phyloP scores from a whole-genome alignment of 2,888 invertebrate genomes.

The Agrotis ipsilon region DNA sequence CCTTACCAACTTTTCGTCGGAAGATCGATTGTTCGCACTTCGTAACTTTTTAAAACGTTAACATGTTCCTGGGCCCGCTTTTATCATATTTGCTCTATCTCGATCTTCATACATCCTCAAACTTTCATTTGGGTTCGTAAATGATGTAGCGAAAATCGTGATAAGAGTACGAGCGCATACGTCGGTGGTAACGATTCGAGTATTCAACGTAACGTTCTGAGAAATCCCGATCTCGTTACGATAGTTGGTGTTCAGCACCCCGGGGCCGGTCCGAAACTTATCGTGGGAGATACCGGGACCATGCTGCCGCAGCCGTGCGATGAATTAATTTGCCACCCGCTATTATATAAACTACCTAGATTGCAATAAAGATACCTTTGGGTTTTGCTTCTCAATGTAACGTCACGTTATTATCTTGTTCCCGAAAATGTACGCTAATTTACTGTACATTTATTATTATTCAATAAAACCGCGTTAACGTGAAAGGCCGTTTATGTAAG shows the following conservation, averaged over 20 bases:
- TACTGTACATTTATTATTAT: slow-evolving; percentile 77
- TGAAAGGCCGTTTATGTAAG: slow-evolving; percentile 47
- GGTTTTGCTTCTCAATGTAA: slow-evolving; percentile 72
- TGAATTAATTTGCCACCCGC: slow-evolving; percentile 87
- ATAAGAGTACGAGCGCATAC: slow-evolving; percentile 77
- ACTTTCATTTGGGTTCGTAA: slow-evolving; percentile 63
- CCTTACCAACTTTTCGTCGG: slow-evolving; percentile 70
- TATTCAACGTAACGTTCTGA: slow-evolving; percentile 81
- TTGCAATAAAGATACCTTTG: slow-evolving; percentile 85
- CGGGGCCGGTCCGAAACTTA: slow-evolving; percentile 79
- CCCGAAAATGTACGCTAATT: slow-evolving; percentile 76
- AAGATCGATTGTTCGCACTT: slow-evolving; percentile 68
- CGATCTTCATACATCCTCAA: slow-evolving; percentile 52
- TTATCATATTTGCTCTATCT: slow-evolving; percentile 64
- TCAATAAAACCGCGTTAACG: slow-evolving; percentile 64
- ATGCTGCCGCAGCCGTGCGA: slow-evolving; percentile 81
- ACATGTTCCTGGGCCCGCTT: slow-evolving; percentile 47
- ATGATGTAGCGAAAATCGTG: slow-evolving; percentile 76
- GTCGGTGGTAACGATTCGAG: slow-evolving; percentile 70
- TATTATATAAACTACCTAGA: slow-evolving; percentile 85
- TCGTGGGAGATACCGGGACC: slow-evolving; percentile 78
- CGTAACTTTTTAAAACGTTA: slow-evolving; percentile 33
- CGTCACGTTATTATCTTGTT: slow-evolving; percentile 73
- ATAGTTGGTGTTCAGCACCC: slow-evolving; percentile 83
- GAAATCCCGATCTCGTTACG: slow-evolving; percentile 86